These are phyloP conservation scores for Coronaproctus castanopsis DNA, from an alignment of 2,888 invertebrate genomes.

Conservation along the genomic window DNA sequence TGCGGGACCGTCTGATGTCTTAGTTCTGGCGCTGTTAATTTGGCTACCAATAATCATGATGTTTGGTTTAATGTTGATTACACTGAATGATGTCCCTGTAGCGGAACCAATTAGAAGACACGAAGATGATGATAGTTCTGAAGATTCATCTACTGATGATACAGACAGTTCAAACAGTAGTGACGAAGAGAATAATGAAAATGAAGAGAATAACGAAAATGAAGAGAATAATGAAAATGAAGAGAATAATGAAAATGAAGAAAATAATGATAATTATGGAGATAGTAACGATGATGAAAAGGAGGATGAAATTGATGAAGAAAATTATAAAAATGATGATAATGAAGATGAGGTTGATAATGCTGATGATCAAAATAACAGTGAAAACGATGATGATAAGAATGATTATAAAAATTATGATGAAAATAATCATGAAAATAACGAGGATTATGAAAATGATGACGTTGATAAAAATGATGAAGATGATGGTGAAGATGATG, in stretches of 20 bases:
- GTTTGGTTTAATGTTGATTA: too few species aligned
- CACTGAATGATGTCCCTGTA: too few species aligned
- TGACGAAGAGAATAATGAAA: background rate
- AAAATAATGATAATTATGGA: background rate
- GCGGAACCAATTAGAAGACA: too few species aligned
- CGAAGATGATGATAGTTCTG: too few species aligned
- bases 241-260: background rate
- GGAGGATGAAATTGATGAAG: background rate
- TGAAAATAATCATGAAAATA: background rate
- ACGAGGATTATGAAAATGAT: background rate
- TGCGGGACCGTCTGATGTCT: too few species aligned
- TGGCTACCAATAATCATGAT: too few species aligned
- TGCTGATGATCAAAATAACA: background rate
- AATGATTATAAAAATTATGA: background rate
- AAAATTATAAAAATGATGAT: background rate
- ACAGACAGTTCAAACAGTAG: background rate
- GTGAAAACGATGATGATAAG: background rate
- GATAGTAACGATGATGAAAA: background rate
- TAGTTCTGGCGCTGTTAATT: too few species aligned
- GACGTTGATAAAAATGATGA: background rate
- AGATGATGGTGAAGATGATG: background rate
- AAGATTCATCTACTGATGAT: too few species aligned
- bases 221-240: background rate
- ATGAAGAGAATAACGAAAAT: background rate
- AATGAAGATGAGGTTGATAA: background rate